Base-by-base conservation (phyloP, 2,797 vertebrate genomes). In the Lepilemur septentrionalis region DNA sequence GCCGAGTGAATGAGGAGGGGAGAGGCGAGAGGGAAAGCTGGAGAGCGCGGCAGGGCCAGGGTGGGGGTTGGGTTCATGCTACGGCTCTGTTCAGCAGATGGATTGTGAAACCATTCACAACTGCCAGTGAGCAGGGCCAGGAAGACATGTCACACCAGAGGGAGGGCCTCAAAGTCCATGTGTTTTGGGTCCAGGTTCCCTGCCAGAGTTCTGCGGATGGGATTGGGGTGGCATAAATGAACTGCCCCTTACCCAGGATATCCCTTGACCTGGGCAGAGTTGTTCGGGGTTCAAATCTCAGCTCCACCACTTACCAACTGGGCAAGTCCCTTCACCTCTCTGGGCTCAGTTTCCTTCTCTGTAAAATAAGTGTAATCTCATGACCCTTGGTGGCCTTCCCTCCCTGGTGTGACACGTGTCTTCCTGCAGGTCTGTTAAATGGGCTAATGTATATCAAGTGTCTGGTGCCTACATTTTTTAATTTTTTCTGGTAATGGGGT, bases 321-420 rank as follows among this genome's bases (percentile, higher is more conserved):
- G 32, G 32, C 20, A 38, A 65, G 23, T 72, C 43, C 38, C 23
- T 23, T 89, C 18, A 11, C 23, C 79, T 82, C 28, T 72, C 35
- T 38, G 50, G 78, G n/a, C 69, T 95, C 14, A 8, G 80, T 88
- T 80, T 89, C 35, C 28, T 61, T 28, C 67, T 92, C 63, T 92
- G 32, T 73, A 81, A 94, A 95, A 63, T 12, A 48, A 35, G 48
- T 23, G 30, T 38, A 35, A 30, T 75, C 72, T 67, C 8, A 3
- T 10, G n/a, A 14, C 32, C 18, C 13, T 12, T 18, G 28, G n/a
- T 22, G n/a, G 52, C 20, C 52, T 18, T 55, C 52, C 52, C 18
- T 55, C 52, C 18, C 38, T 38, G 20, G 20, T 22, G 52, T 55
- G 52, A 55, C 17, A 55, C 22, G 23, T 57, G 23, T 25, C 55